Evolutionary conservation across 2,888 invertebrate species (phyloP), one percentile per base, ranked within the genome.

Genomic region (Acleris emargana): DNA sequence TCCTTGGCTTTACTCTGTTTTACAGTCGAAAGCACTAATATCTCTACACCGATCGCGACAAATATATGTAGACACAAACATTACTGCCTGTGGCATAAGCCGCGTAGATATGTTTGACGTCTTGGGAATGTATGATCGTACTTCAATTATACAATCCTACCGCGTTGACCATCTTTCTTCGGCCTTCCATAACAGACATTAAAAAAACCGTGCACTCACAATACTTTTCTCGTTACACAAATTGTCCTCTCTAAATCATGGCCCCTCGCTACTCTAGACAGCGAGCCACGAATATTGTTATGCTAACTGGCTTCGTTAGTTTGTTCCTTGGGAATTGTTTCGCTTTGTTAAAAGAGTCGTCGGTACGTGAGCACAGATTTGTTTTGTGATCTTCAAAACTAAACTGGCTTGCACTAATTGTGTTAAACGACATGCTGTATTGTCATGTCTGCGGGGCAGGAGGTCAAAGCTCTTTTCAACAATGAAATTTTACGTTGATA

Each of bases 291-390:
- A 91, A 91, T 91, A 90, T 91, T 89, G 89, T 91, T 91, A 91
- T 87, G 87, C 88, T 87, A 91, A 90, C 89, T 85, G 89, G 80
- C 88, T 88, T 91, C 91, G 91, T 91, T 91, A 91, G 89, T 87
- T 89, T 86, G 89, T 90, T 88, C 86, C 85, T 52, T 80, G 82
- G 84, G 88, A 88, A 90, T 88, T 86, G 89, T 85, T 85, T 84
- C 80, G 81, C 83, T 86, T 79, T 86, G 84, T 83, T 84, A 83
- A 86, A 86, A 84, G 82, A 82, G 76, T 77, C 73, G 71, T 70
- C 75, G 74, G 78, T 83, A 83, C 82, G 82, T 80, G 82, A 76
- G 79, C 74, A 73, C 76, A 80, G 84, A 85, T 88, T 84, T 82
- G 81, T 77, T 76, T 76, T 76, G 79, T 79, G 84, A 87, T 87